Base-by-base conservation (phyloP, 2,888 invertebrate species). In the Petrolisthes manimaculis region DNA sequence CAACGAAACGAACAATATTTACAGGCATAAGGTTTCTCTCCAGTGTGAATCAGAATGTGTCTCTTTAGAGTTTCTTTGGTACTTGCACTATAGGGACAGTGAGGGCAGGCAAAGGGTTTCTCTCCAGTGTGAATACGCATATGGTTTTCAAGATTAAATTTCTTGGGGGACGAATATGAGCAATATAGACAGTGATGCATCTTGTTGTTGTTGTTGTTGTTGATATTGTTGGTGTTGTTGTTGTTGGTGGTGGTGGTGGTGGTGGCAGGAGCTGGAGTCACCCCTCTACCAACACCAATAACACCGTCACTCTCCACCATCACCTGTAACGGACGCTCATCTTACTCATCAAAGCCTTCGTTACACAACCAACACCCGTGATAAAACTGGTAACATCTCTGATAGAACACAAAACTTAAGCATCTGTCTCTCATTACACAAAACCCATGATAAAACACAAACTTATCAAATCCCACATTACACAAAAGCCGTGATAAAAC, bases 11-110 rank as follows among this genome's bases (percentile, higher is more conserved):
- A 67, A 67, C 88, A 88, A 21, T 83, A 71, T 55, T 14, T 69
- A 80, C 88, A 88, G 21, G 88, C 84, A 74, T 84, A 88, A 4
- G 88, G 88, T 71, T 84, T 88, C 61, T 88, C 88, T 74, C 88
- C 88, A 3, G 88, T 88, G 79, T 88, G 88, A 21, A 88, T 55
- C 24, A 84, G 21, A 21, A 84, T 75, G 24, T 88, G 88, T 53
- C 83, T 78, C 54, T 80, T 80, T 24, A 88, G 54, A 12, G 88
- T 88, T 37, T 88, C 83, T 69, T 88, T 88, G n/a, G 88, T 88
- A 53, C 78, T 74, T 5, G 88, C 80, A 61, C 88, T 21, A 61
- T 88, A 88, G 54, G 56, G 88, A 37, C 88, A 88, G 53, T 84
- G 83, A n/a, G 88, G 21, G 61, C 88, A 88, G 9, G 79, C 24